A percentile compares a stretch with the other conserved stretches of the same genome.
Evolutionary conservation across 1,140 invertebrate species (phyloP).

Genomic region (Hesperophylax magnus): DNA sequence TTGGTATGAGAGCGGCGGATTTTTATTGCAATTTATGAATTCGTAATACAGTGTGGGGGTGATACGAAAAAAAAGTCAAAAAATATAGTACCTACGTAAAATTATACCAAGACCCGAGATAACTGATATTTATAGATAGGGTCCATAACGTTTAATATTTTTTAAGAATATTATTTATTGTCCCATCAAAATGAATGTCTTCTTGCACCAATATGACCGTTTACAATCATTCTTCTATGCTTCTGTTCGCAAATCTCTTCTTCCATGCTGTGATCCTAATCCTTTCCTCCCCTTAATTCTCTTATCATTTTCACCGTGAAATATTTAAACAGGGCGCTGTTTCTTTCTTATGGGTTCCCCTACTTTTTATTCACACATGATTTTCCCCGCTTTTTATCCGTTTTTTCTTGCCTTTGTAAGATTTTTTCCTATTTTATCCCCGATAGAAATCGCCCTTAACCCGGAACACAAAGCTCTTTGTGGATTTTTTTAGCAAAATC

Average conservation of each 20-base stretch:
- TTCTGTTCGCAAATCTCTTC: conserved; percentile 26
- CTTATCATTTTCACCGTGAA: conserved; percentile 26
- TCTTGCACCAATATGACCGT: background rate
- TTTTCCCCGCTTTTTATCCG: conserved; percentile 11
- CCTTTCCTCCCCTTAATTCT: conserved; percentile 36
- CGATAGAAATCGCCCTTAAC: conserved; percentile 16
- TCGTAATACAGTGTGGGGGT: no score
- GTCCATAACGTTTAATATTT: background rate
- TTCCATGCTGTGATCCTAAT: conserved; percentile 38
- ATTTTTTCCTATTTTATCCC: conserved; percentile 14
- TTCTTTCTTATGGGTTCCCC: background rate
- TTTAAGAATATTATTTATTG: background rate
- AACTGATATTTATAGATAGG: background rate
- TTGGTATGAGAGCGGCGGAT: no score
- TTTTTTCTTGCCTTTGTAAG: background rate
- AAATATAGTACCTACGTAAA: no score
- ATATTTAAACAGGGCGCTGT: conserved; percentile 15
- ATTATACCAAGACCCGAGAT: no score
- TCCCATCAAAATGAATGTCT: background rate
- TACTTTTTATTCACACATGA: conserved; percentile 14
- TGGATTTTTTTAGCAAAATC: background rate
- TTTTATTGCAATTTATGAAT: no score
- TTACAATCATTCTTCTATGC: conserved; percentile 8
- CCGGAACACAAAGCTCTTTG: conserved; percentile 2
- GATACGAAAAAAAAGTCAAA: no score